phyloP scores from a whole-genome alignment of 1,140 invertebrate species.

The Augochlora pura region DNA sequence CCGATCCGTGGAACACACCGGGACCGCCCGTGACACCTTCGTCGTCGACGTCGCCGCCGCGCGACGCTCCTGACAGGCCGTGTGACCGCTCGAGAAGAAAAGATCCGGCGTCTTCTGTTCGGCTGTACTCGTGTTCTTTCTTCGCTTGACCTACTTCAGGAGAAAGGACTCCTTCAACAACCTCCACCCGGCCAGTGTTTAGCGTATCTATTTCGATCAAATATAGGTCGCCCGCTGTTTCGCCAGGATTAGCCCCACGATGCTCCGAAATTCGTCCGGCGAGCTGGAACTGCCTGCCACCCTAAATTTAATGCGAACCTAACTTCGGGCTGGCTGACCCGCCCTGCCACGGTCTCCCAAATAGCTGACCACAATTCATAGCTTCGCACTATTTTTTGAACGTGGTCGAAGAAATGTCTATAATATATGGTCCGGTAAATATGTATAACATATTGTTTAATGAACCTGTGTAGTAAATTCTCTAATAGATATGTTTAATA shows the following conservation, averaged over 20 bases:
- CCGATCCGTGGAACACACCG: not conserved
- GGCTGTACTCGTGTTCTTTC: not conserved
- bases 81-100: not conserved
- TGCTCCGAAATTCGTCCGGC: not conserved
- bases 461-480: too few species aligned
- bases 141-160: conserved; percentile 17
- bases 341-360: too few species aligned
- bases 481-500: too few species aligned
- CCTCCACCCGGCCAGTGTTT: not conserved
- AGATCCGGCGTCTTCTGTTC: not conserved
- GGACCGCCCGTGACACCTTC: not conserved
- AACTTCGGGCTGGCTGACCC: too few species aligned
- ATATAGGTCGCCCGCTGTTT: not conserved
- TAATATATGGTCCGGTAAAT: too few species aligned
- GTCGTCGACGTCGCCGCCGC: too few species aligned
- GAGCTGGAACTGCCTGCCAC: too few species aligned
- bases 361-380: too few species aligned
- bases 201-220: conserved; percentile 11
- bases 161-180: not conserved
- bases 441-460: too few species aligned
- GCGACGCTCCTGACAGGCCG: not conserved
- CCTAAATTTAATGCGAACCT: too few species aligned
- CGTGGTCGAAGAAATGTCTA: too few species aligned
- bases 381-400: too few species aligned
- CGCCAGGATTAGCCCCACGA: not conserved